Evolutionary conservation across 2,888 invertebrate genomes (phyloP).

Genomic region (Cephus runcator): DNA sequence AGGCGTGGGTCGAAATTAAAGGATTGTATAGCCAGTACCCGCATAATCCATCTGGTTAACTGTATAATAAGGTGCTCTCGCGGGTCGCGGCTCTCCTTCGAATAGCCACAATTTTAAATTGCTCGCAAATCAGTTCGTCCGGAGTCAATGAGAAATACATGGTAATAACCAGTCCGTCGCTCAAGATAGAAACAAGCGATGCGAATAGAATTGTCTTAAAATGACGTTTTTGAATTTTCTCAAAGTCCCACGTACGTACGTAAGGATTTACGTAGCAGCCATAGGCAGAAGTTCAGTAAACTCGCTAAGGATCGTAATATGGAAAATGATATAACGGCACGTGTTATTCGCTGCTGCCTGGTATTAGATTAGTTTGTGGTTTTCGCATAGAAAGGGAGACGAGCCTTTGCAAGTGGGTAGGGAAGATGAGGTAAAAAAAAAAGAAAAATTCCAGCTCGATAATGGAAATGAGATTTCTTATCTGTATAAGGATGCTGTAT

Average conservation of each 20-base stretch:
- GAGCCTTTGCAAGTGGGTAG: too few relatives aligned
- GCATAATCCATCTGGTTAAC: conserved; percentile 20
- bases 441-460: not conserved
- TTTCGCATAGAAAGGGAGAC: not conserved
- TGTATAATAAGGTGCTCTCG: conserved; percentile 11
- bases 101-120: not conserved
- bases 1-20: conserved; percentile 18
- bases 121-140: not conserved
- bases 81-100: not conserved
- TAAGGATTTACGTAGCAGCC: not conserved
- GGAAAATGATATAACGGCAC: not conserved
- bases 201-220: not conserved
- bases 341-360: not conserved
- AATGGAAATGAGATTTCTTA: conserved; percentile 18
- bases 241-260: not conserved
- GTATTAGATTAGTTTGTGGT: not conserved
- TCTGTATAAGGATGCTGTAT: not conserved
- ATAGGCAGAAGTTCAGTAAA: not conserved
- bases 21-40: conserved; percentile 15
- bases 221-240: not conserved
- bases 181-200: not conserved
- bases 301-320: not conserved
- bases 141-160: not conserved
- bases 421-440: not conserved
- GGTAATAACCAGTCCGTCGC: not conserved